Percentiles rank a stretch among this genome's conserved stretches.
Evolutionary conservation across 2,113 vertebrate species (phyloP).

Genomic region (Semnornis frantzii): DNA sequence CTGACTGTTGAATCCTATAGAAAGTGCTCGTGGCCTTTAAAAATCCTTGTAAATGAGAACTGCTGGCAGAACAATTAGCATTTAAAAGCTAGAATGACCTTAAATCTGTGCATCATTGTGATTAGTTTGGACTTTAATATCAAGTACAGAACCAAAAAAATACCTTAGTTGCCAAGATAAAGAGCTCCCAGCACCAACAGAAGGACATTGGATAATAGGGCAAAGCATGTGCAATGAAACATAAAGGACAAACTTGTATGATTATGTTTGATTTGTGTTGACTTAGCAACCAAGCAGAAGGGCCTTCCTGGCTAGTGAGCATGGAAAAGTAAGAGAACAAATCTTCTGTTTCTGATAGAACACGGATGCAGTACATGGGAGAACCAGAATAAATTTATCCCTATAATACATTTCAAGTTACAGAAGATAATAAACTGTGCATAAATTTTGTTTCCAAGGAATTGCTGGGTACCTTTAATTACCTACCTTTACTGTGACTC

Average conservation of each 20-base stretch:
- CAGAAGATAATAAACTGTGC: background rate
- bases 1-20: slow-evolving; percentile 72
- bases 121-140: slow-evolving; percentile 80
- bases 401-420: background rate
- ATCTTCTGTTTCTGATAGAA: background rate
- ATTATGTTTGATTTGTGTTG: slow-evolving; percentile 77
- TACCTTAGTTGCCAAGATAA: slow-evolving; percentile 69
- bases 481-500: background rate
- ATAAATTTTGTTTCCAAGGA: background rate
- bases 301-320: slow-evolving; percentile 39
- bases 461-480: background rate
- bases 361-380: background rate
- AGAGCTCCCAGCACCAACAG: slow-evolving; percentile 63
- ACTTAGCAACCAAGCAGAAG: slow-evolving; percentile 71
- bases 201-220: slow-evolving; percentile 66
- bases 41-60: slow-evolving; percentile 83
- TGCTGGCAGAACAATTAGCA: slow-evolving; percentile 90
- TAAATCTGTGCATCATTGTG: slow-evolving; percentile 84
- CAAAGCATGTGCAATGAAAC: slow-evolving; percentile 81
- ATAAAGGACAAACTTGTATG: slow-evolving; percentile 82
- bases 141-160: slow-evolving; percentile 56
- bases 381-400: background rate
- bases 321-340: slow-evolving; percentile 39
- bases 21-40: slow-evolving; percentile 83
- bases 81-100: slow-evolving; percentile 88